These are phyloP conservation scores for Notarius quadriscutis DNA, from an alignment of 2,113 vertebrate species.

Conservation along the genomic window DNA sequence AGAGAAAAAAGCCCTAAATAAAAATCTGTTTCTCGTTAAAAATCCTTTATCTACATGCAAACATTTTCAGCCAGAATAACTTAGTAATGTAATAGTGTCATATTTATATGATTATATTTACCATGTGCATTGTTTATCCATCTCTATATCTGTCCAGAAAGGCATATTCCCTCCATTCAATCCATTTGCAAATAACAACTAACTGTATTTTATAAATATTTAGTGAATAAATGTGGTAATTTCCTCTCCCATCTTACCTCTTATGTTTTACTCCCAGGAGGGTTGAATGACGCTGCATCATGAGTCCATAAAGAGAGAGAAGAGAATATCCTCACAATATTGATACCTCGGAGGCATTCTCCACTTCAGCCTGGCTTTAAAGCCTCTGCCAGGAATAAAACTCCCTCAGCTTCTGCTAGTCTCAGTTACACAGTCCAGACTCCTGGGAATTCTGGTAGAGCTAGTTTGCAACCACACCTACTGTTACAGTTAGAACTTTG, in stretches of 20 bases:
- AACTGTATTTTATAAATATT: background rate
- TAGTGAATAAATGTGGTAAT: background rate
- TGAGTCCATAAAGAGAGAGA: background rate
- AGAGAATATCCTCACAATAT: conserved; percentile 21
- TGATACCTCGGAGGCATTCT: conserved; percentile 21
- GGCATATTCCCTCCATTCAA: background rate
- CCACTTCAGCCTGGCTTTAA: background rate
- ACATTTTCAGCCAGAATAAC: background rate
- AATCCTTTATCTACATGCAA: background rate
- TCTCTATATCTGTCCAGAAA: background rate
- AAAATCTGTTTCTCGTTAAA: background rate
- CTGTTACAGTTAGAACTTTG: conserved; percentile 63
- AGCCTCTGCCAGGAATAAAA: conserved; percentile 35
- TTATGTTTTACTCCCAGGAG: conserved; percentile 39
- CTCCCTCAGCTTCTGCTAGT: conserved; percentile 36
- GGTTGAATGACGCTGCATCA: conserved; percentile 41
- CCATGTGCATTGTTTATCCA: background rate
- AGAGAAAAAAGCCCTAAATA: background rate
- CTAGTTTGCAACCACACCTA: conserved; percentile 74
- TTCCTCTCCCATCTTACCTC: conserved; percentile 60
- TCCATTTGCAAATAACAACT: background rate
- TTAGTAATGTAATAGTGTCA: background rate
- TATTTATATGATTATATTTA: background rate
- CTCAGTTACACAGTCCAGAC: conserved; percentile 45
- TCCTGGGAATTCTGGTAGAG: conserved; percentile 77